A percentile compares a stretch with the other conserved stretches of the same genome.
Evolutionary conservation across 2,113 vertebrate species (phyloP).

Genomic region (Osmerus mordax): DNA sequence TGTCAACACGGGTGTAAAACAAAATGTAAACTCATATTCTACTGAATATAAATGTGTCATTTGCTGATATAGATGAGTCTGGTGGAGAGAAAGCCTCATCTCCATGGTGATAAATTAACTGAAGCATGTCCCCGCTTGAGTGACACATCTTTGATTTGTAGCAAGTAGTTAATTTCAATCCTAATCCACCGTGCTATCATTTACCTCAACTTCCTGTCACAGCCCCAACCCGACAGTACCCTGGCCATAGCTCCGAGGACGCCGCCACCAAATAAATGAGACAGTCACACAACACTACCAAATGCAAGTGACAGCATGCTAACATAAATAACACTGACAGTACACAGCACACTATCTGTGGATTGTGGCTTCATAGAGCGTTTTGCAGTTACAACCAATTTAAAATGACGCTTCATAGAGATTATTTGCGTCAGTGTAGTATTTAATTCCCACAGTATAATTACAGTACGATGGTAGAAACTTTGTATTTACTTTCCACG

Average conservation of each 20-base stretch:
- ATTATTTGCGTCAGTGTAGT: constrained; percentile 46
- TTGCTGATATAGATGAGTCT: constrained; percentile 66
- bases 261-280: constrained; percentile 45
- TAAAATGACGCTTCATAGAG: constrained; percentile 38
- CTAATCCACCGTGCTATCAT: constrained; percentile 57
- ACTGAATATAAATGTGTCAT: constrained; percentile 72
- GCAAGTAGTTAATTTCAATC: constrained; percentile 69
- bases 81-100: constrained; percentile 58
- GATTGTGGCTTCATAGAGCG: constrained; percentile 6
- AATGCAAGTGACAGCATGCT: constrained; percentile 28
- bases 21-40: constrained; percentile 69
- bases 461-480: constrained; percentile 29
- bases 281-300: constrained; percentile 44
- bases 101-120: constrained; percentile 66
- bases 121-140: constrained; percentile 57
- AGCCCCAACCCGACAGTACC: constrained; percentile 21
- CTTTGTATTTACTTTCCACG: too few species aligned
- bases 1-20: constrained; percentile 72
- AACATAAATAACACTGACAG: constrained; percentile 36
- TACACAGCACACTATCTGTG: constrained; percentile 29
- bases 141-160: constrained; percentile 73
- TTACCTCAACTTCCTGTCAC: constrained; percentile 50
- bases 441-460: constrained; percentile 54
- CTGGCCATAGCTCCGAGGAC: constrained; percentile 14
- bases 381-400: constrained; percentile 38